Evolutionary conservation across 2,113 vertebrate genomes (phyloP).

Genomic region (Syngnathus scovelli): DNA sequence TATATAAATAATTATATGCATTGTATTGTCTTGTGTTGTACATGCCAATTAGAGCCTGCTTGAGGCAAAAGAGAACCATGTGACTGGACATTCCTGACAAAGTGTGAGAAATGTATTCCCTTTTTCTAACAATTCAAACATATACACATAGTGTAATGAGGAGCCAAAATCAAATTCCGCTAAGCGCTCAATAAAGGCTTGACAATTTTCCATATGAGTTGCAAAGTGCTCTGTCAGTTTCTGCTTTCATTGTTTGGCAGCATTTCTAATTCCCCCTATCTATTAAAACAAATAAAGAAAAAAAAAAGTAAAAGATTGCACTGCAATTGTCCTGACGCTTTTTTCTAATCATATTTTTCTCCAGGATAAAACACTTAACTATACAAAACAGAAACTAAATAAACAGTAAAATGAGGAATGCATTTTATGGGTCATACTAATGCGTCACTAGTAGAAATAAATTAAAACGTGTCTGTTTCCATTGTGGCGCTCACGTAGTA

Average conservation of each 20-base stretch:
- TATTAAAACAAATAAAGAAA: neutral
- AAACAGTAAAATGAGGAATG: neutral
- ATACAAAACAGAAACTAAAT: neutral
- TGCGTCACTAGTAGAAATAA: neutral
- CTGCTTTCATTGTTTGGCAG: neutral
- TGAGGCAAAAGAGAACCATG: neutral
- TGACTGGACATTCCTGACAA: neutral
- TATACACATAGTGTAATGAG: neutral
- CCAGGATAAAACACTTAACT: neutral
- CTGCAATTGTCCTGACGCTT: neutral
- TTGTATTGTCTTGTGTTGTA: no score
- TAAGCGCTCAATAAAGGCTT: no score
- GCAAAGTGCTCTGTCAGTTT: no score
- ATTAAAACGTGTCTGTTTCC: neutral
- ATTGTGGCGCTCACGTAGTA: neutral
- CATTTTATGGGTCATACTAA: neutral
- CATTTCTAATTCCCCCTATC: neutral
- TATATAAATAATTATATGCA: no score
- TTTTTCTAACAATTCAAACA: neutral
- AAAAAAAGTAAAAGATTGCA: neutral
- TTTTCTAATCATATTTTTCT: neutral
- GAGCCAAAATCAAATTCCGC: no score
- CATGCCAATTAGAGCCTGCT: neutral
- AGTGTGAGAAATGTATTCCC: neutral
- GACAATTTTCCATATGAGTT: no score